Conservation (phyloP, 2,888 invertebrate genomes). For the Scaptomyza polygonia region DNA sequence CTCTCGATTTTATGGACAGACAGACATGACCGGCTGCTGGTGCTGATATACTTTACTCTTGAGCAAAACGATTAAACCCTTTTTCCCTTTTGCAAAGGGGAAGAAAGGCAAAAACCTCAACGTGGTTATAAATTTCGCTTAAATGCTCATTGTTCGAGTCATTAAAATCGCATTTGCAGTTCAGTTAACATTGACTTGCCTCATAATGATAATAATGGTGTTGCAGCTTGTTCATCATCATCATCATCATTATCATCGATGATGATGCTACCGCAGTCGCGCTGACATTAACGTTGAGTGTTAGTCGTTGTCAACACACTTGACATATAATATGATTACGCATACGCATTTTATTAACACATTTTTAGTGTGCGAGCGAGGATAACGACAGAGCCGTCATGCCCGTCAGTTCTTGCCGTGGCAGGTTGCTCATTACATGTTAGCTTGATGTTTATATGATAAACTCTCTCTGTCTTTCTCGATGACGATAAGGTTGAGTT, state of each 20-base stretch:
- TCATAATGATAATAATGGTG: conserved; percentile 46
- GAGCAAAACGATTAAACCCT: too few species aligned
- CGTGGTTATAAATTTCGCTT: conserved; percentile 70
- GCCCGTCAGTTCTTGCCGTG: not conserved
- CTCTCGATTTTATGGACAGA: too few species aligned
- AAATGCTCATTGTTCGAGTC: conserved; percentile 78
- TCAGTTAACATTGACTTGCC: conserved; percentile 45
- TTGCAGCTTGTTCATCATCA: conserved; percentile 28
- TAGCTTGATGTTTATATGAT: conserved; percentile 73
- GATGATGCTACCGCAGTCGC: conserved; percentile 17
- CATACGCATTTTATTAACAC: conserved; percentile 79
- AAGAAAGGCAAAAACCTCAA: conserved; percentile 40
- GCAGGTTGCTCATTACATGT: conserved; percentile 42
- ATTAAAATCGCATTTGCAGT: conserved; percentile 75
- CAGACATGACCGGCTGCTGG: too few species aligned
- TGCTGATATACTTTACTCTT: too few species aligned
- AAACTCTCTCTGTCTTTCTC: conserved; percentile 46
- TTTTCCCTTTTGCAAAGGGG: too few species aligned
- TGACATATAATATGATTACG: conserved; percentile 81
- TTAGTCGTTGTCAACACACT: conserved; percentile 80
- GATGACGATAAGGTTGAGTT: not conserved
- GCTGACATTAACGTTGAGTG: conserved; percentile 77
- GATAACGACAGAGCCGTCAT: conserved; percentile 33
- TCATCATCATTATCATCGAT: too few species aligned
- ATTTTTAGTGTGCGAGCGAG: conserved; percentile 65